Conservation (phyloP, 2,888 invertebrate species). For the Yponomeuta plumbellus region DNA sequence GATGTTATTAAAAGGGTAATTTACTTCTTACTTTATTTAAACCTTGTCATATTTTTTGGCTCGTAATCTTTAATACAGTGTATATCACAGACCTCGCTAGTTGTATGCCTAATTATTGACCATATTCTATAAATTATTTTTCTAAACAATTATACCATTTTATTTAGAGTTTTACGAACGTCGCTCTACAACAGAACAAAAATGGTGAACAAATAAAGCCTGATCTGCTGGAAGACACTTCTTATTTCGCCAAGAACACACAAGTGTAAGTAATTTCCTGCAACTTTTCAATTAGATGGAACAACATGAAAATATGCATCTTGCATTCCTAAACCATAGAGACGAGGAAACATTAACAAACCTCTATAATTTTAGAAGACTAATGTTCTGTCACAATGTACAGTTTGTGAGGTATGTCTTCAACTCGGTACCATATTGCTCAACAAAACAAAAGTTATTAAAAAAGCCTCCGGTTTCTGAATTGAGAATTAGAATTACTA, state of each 20-base stretch:
- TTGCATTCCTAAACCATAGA: too few relatives aligned
- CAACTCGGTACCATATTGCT: too few relatives aligned
- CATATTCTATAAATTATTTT: background rate
- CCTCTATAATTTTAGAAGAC: too few relatives aligned
- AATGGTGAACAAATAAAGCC: constrained; percentile 64
- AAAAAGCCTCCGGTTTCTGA: too few relatives aligned
- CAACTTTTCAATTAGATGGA: background rate
- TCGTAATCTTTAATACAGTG: background rate
- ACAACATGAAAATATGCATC: too few relatives aligned
- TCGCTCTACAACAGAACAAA: constrained; percentile 68
- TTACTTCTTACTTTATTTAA: constrained; percentile 20
- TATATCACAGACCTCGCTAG: background rate
- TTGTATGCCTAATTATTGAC: background rate
- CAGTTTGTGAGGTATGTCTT: too few relatives aligned
- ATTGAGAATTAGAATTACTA: too few relatives aligned
- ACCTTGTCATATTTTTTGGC: background rate
- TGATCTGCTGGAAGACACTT: constrained; percentile 68
- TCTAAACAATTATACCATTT: too few relatives aligned
- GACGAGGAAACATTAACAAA: too few relatives aligned
- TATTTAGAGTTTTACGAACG: constrained; percentile 76
- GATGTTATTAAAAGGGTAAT: constrained; percentile 78
- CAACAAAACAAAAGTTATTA: too few relatives aligned
- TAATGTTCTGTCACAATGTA: too few relatives aligned
- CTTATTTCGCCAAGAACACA: constrained; percentile 73
- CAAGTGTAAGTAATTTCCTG: constrained; percentile 67